Base-by-base conservation (phyloP, 2,888 invertebrate species). In the Drosophila koepferae region DNA sequence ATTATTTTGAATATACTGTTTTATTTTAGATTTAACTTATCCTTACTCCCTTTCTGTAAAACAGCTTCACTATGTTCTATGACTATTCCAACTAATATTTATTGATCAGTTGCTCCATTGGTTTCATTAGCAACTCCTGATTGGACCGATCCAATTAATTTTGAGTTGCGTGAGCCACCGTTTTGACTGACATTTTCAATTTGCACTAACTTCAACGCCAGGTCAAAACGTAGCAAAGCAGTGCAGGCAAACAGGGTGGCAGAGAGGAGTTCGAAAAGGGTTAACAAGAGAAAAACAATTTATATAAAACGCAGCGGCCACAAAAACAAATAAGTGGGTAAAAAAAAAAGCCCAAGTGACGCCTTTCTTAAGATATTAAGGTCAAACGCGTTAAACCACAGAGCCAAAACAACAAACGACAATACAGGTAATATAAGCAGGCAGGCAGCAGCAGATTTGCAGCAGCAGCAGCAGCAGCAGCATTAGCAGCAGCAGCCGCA, bases 351-450 rank as follows among this genome's bases (percentile, higher is more conserved):
- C 70, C 79, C 75, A 74, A 75, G 72, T 86, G 90, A 90, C 74
- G 89, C 77, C 82, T 89, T 90, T 90, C 89, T 79, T 82, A 65
- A 63, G 69, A 80, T 77, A 88, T 88, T 88, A 88, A 80, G 90
- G 90, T 88, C 89, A 88, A 86, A 86, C 79, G 89, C 76, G 90
- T 89, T 89, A 90, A 89, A 69, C 68, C 78, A 75, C 77, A 67
- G 63, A 67, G 63, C 64, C 41, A 65, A 65, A 66, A 66, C 67
- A 66, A 53, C 66, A 68, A 69, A 36, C 71, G 44, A 66, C 65
- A 63, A 79, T 65, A 58, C 65, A 69, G 76, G 84, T 74, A 85
- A 71, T 61, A 69, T 74, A 70, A 82, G 72, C 73, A 65, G 79
- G 71, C 81, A 46, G 28, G 28, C n/a, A 68, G 79, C n/a, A 68